Evolutionary conservation across 2,888 invertebrate genomes (phyloP), one percentile per base, ranked within the genome.

Genomic region (Plusia festucae): DNA sequence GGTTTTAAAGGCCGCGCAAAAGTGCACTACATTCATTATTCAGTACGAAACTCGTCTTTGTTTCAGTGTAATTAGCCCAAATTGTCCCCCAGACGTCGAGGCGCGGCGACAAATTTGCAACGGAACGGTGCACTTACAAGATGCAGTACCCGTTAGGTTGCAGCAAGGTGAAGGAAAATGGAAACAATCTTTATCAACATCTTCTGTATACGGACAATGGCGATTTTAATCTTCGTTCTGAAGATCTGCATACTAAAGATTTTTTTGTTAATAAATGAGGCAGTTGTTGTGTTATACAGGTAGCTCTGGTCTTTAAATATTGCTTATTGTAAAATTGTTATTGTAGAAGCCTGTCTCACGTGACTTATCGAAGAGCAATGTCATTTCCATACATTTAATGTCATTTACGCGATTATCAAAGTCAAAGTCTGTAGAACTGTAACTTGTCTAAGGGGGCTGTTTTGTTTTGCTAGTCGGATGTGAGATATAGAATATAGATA

Each of bases 61-160:
- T 79, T 82, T 76, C 77, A 27, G 51, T 73, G 81, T 81, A 82
- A 82, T 82, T 82, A 82, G 81, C 70, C 73, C 67, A 74, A 82
- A 81, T 81, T 79, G 82, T 73, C 46, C 67, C 69, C 67, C 40
- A 73, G 82, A 70, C 71, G 79, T 51, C 27, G 62, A 71, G 60
- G 67, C 70, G 64, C 70, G 58, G 70, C 67, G 71, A 75, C 77
- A 80, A 81, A 81, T 81, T 81, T 79, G 68, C 81, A 73, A 77
- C 62, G 81, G 77, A 72, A 68, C 76, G 61, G 58, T 62, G 82
- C 81, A 75, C 77, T 81, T 78, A 78, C 58, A 34, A 68, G 63
- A 73, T 72, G 67, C 75, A 73, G 59, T 66, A 53, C 46, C 32
- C n/a, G 53, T 76, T 63, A 81, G 60, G 82, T 57, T 54, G n/a